Conservation (phyloP, 2,888 invertebrate species). For the Hirtodrosophila histrioides region DNA sequence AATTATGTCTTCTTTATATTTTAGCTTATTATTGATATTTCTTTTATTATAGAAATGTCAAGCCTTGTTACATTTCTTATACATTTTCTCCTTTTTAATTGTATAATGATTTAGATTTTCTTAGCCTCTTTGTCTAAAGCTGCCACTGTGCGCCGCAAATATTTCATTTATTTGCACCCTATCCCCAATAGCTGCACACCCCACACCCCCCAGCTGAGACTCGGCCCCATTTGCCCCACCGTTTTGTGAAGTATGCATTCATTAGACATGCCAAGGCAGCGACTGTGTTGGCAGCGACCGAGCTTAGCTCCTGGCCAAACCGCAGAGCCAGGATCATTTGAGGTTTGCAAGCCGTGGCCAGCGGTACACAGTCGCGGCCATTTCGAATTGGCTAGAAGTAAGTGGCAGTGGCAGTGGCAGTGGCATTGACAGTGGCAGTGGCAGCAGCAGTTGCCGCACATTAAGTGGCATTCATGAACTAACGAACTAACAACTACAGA, state of each 20-base stretch:
- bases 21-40: no score
- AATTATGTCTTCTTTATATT: no score
- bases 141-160: constrained; percentile 67
- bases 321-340: constrained; percentile 82
- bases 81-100: neutral
- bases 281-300: constrained; percentile 54
- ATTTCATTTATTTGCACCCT: constrained; percentile 80
- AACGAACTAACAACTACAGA: constrained; percentile 11
- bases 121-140: neutral
- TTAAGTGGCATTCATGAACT: constrained; percentile 1
- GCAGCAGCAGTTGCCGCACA: constrained; percentile 15
- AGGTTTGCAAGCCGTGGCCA: constrained; percentile 72
- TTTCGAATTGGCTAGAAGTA: constrained; percentile 32
- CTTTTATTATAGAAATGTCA: no score
- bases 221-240: neutral
- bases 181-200: constrained; percentile 29
- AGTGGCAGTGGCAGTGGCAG: constrained; percentile 17
- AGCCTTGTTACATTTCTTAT: no score
- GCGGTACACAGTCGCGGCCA: constrained; percentile 71
- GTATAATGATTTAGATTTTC: neutral
- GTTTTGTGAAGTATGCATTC: constrained; percentile 66
- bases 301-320: constrained; percentile 80
- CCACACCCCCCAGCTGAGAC: constrained; percentile 7
- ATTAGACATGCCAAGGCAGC: constrained; percentile 65
- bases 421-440: constrained; percentile 12